Percentiles rank a stretch among this genome's conserved stretches.
Evolutionary conservation across 2,888 invertebrate species (phyloP).

Genomic region (Epirrhoe alternata): DNA sequence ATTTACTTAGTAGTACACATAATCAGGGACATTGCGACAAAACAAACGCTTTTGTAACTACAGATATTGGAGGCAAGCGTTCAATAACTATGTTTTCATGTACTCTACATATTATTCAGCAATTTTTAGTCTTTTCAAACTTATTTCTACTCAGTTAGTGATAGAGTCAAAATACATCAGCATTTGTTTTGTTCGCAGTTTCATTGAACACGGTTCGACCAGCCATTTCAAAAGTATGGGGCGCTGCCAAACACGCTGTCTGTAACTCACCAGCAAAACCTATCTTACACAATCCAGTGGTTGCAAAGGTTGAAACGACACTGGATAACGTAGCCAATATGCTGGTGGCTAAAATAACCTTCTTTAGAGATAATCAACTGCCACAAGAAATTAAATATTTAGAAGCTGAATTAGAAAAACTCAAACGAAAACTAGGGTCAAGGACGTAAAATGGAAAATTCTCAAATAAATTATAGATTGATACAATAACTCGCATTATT

Average conservation of each 20-base stretch:
- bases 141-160: not conserved
- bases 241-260: slow-evolving; percentile 54
- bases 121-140: not conserved
- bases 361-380: slow-evolving; percentile 59
- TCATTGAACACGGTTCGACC: slow-evolving; percentile 68
- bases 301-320: slow-evolving; percentile 57
- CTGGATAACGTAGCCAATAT: slow-evolving; percentile 47
- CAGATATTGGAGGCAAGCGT: not conserved
- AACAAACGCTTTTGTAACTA: slow-evolving; percentile 58
- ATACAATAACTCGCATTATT: not conserved
- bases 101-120: not conserved
- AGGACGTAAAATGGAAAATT: not conserved
- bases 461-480: slow-evolving; percentile 6
- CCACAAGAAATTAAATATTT: slow-evolving; percentile 64
- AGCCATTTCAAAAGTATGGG: slow-evolving; percentile 62
- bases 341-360: slow-evolving; percentile 51
- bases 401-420: slow-evolving; percentile 61
- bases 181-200: slow-evolving; percentile 75
- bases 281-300: slow-evolving; percentile 59
- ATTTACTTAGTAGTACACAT: not conserved
- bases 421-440: slow-evolving; percentile 52
- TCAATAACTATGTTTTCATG: not conserved
- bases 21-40: slow-evolving; percentile 67
- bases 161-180: slow-evolving; percentile 35
- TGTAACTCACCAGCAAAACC: slow-evolving; percentile 55